Conservation (phyloP, 2,797 vertebrate species). For the Cheirogaleus major region DNA sequence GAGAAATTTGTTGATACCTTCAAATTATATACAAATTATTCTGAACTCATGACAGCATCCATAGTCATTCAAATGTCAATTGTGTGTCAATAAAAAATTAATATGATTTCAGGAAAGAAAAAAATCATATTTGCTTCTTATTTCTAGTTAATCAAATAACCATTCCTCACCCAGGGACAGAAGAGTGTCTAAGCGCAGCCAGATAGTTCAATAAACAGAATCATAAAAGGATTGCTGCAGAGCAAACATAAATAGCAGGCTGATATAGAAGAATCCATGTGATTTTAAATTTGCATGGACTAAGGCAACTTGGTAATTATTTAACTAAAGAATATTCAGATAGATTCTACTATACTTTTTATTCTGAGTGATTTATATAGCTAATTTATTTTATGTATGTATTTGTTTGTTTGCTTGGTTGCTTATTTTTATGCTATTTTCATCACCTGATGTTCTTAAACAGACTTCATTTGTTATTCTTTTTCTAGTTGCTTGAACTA, state of each 20-base stretch:
- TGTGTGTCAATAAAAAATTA: background rate
- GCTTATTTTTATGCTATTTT: background rate
- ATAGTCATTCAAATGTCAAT: background rate
- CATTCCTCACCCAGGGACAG: background rate
- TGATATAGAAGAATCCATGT: background rate
- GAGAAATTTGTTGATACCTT: background rate
- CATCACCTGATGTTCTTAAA: background rate
- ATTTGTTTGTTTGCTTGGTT: background rate
- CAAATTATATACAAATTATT: background rate
- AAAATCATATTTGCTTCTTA: background rate
- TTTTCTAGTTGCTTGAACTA: background rate
- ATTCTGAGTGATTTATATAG: background rate
- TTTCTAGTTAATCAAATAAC: background rate
- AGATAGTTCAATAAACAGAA: background rate
- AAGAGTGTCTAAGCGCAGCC: background rate
- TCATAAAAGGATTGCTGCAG: background rate
- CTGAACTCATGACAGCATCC: background rate
- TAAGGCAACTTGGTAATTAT: background rate
- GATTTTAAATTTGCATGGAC: background rate
- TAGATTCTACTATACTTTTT: background rate
- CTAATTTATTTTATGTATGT: background rate
- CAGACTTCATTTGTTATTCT: background rate
- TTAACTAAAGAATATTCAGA: background rate
- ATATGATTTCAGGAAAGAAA: background rate
- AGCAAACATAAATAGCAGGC: background rate